Base-by-base conservation (phyloP, 1,140 invertebrate genomes). In the Riptortus pedestris region DNA sequence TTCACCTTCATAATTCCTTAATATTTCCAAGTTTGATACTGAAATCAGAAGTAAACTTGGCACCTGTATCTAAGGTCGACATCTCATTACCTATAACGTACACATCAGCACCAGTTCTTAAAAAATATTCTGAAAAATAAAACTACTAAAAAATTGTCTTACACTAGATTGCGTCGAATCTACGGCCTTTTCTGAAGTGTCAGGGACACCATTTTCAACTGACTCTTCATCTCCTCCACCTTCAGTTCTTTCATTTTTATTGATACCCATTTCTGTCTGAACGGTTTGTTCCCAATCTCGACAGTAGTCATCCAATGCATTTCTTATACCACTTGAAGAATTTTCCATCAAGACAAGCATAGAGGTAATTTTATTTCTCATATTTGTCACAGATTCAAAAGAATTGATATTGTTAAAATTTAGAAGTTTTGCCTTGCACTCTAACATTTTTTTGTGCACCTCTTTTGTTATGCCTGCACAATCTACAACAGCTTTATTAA, bases 321-420 rank as follows among this genome's bases (percentile, higher is more conserved):
- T 47, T 9, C 45, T 47, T 12, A 47, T 22, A 20, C 18, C 22
- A 3, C 16, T n/a, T 18, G 22, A n/a, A 47, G 18, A 20, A 9
- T n/a, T 20, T 18, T 47, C 45, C 9, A 47, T 3, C 1, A 22
- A 20, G 16, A 47, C 45, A 3, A 47, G 7, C 45, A 47, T 47
- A n/a, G 45, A 11, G 16, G 3, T 47, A n/a, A 47, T 20, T 9
- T 47, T 47, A 1, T 12, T 47, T 1, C 22, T n/a, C 22, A 47
- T 47, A 47, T 47, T 22, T 1, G 22, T 2, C 4, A 47, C 45
- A 18, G 45, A 11, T 47, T 47, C 45, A 1, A 12, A 4, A n/a
- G 45, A 47, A 47, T 47, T 47, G 45, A 47, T 11, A 9, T 47
- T 47, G 18, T 47, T 47, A n/a, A 47, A n/a, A 47, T 47, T 47